Evolutionary conservation across 2,888 invertebrate genomes (phyloP).

Genomic region (Dioctria linearis): DNA sequence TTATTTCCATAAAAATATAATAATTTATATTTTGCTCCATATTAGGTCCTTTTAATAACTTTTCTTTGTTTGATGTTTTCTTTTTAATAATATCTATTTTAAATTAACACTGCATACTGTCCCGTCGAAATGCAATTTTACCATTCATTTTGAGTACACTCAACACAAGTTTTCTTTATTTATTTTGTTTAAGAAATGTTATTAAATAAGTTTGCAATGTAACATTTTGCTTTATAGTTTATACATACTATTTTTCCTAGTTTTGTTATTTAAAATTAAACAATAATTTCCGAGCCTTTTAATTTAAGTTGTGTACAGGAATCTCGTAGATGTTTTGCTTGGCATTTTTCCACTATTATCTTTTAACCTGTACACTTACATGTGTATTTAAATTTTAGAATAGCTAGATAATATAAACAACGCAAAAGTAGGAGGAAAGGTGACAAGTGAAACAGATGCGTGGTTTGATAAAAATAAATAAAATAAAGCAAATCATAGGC

Average conservation of each 20-base stretch:
- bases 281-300: constrained; percentile 34
- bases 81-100: constrained; percentile 2
- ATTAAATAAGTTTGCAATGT: neutral
- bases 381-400: neutral
- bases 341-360: neutral
- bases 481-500: constrained; percentile 31
- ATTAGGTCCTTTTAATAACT: too few relatives aligned
- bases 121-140: constrained; percentile 23
- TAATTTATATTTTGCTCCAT: too few relatives aligned
- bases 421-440: neutral
- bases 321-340: constrained; percentile 3
- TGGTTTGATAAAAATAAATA: constrained; percentile 24
- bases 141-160: constrained; percentile 32
- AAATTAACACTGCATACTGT: neutral
- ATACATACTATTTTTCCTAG: constrained; percentile 9
- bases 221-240: constrained; percentile 28
- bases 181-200: constrained; percentile 23
- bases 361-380: neutral
- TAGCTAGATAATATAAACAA: neutral
- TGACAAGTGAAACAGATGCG: neutral
- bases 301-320: constrained; percentile 30
- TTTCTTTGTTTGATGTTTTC: constrained; percentile 14
- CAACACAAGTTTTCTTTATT: constrained; percentile 8
- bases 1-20: too few relatives aligned
- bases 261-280: constrained; percentile 9